phyloP scores from a whole-genome alignment of 2,888 invertebrate genomes.

The Parascotia fuliginaria region DNA sequence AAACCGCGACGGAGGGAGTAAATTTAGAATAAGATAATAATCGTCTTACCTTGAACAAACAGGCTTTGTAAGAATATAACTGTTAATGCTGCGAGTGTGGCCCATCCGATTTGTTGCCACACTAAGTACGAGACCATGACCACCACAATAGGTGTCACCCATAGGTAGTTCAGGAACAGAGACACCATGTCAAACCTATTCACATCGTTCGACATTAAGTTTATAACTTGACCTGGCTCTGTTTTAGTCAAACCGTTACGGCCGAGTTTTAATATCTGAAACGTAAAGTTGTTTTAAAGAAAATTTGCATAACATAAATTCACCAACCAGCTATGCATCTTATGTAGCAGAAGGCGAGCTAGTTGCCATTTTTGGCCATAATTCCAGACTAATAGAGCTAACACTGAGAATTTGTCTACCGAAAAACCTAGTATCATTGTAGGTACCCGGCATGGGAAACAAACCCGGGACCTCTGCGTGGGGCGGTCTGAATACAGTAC shows the following conservation, averaged over 20 bases:
- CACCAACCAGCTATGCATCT: too few relatives aligned
- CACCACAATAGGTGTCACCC: constrained; percentile 93
- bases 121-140: constrained; percentile 81
- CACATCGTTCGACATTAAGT: constrained; percentile 94
- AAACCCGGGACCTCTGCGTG: too few relatives aligned
- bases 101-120: constrained; percentile 75
- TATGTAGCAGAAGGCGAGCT: too few relatives aligned
- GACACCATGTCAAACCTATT: constrained; percentile 91
- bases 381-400: too few relatives aligned
- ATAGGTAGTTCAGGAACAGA: constrained; percentile 90
- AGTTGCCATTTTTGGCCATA: too few relatives aligned
- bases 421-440: too few relatives aligned
- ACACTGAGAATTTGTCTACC: too few relatives aligned
- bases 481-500: too few relatives aligned
- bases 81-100: constrained; percentile 69
- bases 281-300: too few relatives aligned
- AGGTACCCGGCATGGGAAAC: too few relatives aligned
- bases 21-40: neutral
- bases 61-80: constrained; percentile 87
- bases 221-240: constrained; percentile 91
- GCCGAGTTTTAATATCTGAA: constrained; percentile 79
- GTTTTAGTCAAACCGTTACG: constrained; percentile 86
- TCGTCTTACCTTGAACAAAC: constrained; percentile 78
- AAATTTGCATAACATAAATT: too few relatives aligned
- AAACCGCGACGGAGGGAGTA: too few relatives aligned